These are phyloP conservation scores for Spea multiplicata DNA, from an alignment of 2,113 vertebrate genomes.

Conservation along the genomic window DNA sequence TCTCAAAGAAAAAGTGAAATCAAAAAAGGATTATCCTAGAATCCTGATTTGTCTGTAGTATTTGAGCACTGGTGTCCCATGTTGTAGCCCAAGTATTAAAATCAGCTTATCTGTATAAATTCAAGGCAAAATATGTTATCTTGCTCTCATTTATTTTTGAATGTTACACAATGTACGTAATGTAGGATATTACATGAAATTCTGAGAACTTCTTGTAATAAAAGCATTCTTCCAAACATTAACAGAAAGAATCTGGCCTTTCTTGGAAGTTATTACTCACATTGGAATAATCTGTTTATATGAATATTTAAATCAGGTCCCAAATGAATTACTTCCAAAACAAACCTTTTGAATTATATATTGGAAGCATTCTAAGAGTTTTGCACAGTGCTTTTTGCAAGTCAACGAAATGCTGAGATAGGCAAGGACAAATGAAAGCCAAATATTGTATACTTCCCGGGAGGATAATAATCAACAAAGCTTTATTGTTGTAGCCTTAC, in stretches of 20 bases:
- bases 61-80: no score
- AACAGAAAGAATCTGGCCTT: conserved; percentile 41
- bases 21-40: not conserved
- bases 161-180: conserved; percentile 28
- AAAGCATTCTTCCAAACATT: conserved; percentile 38
- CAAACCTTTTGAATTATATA: conserved; percentile 46
- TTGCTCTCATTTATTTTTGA: conserved; percentile 20
- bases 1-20: no score
- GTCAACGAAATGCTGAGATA: conserved; percentile 34
- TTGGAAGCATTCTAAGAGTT: conserved; percentile 36
- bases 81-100: no score
- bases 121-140: not conserved
- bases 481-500: no score
- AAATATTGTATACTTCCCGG: conserved; percentile 25
- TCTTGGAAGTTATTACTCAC: conserved; percentile 45
- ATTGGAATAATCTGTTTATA: conserved; percentile 44
- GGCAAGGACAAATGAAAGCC: conserved; percentile 40
- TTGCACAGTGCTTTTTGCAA: conserved; percentile 20
- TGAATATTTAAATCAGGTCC: conserved; percentile 47
- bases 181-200: conserved; percentile 23
- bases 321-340: conserved; percentile 39
- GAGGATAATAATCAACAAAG: conserved; percentile 33
- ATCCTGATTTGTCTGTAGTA: not conserved
- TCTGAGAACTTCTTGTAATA: conserved; percentile 35
- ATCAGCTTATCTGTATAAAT: no score